Conservation (phyloP, 1,140 invertebrate genomes). For the Caenorhabditis remanei region DNA sequence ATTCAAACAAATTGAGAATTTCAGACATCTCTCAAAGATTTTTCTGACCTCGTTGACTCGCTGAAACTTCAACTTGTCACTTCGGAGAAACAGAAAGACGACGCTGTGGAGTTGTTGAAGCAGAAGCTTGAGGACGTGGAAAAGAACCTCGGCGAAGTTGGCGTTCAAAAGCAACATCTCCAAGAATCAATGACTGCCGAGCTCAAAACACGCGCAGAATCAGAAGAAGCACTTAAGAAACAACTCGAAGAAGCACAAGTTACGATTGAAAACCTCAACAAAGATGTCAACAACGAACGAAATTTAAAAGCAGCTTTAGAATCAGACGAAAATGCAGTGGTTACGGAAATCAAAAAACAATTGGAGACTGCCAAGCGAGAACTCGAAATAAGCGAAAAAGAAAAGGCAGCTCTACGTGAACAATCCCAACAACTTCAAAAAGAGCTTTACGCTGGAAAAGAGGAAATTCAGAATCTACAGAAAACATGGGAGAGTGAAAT, state of each 20-base stretch:
- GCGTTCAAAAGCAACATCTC: not conserved
- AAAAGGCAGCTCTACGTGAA: not conserved
- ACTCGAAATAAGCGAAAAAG: conserved; percentile 9
- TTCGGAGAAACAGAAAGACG: conserved; percentile 11
- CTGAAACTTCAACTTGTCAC: conserved; percentile 1
- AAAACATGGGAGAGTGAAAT: conserved; percentile 12
- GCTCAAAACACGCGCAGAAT: not conserved
- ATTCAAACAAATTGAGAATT: not conserved
- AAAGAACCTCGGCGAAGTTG: conserved; percentile 15
- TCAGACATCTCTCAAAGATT: conserved; percentile 20
- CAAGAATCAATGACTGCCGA: not conserved
- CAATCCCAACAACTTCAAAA: not conserved
- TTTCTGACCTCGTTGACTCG: not conserved
- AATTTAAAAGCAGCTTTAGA: conserved; percentile 1
- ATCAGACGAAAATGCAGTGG: not conserved
- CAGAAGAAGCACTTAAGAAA: not conserved
- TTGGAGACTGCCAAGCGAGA: conserved; percentile 24
- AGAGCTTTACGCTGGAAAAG: not conserved
- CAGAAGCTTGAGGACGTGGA: not conserved
- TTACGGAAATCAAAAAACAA: conserved; percentile 39
- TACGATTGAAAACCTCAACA: not conserved
- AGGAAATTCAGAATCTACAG: conserved; percentile 8
- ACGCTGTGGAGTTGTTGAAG: not conserved
- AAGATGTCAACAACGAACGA: conserved; percentile 26
- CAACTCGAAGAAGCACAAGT: conserved; percentile 10